Conservation (phyloP, 92 coral and sea anemone genomes). For the Isaurus tuberculatus region DNA sequence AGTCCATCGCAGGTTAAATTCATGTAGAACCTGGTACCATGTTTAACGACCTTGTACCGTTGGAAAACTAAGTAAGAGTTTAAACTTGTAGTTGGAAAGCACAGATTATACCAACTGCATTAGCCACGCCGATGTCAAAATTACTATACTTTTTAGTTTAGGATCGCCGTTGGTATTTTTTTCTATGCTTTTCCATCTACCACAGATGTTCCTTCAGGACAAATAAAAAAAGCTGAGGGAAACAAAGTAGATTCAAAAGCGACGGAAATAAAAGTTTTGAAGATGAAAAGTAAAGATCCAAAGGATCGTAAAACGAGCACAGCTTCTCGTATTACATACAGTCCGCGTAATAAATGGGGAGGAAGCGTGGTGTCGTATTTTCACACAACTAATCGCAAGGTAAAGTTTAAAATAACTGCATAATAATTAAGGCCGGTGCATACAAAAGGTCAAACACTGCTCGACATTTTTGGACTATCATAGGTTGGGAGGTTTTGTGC, state of each 20-base stretch:
- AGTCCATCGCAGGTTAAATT: too few relatives aligned
- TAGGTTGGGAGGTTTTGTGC: too few relatives aligned
- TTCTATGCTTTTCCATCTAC: neutral
- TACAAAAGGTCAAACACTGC: too few relatives aligned
- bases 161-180: too few relatives aligned
- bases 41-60: too few relatives aligned
- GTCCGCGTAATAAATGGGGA: slow-evolving; percentile 38
- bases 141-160: neutral
- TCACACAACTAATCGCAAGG: slow-evolving; percentile 41
- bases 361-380: slow-evolving; percentile 43
- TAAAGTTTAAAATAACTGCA: neutral
- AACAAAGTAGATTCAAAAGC: neutral
- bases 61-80: too few relatives aligned
- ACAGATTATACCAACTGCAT: too few relatives aligned
- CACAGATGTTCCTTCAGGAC: slow-evolving; percentile 33
- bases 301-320: neutral
- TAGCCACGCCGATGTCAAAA: too few relatives aligned
- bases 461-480: too few relatives aligned
- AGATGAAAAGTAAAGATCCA: neutral
- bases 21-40: too few relatives aligned
- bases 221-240: slow-evolving; percentile 10
- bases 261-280: neutral
- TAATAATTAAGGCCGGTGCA: too few relatives aligned
- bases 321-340: slow-evolving; percentile 11
- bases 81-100: too few relatives aligned